Conservation (phyloP, 2,888 invertebrate species). For the Mechanitis mazaeus region DNA sequence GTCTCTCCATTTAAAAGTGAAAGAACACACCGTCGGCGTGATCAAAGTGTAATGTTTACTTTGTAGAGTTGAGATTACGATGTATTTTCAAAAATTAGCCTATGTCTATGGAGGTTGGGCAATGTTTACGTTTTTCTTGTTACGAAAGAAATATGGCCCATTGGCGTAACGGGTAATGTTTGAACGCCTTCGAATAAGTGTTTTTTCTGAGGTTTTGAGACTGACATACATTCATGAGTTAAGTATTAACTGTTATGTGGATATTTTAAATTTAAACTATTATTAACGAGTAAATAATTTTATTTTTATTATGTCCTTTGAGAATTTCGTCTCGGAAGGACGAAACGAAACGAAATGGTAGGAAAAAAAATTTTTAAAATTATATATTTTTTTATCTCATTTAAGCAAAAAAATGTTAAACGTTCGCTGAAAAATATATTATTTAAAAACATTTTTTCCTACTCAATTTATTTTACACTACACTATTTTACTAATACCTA, state of each 20-base stretch:
- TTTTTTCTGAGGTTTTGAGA: conserved; percentile 7
- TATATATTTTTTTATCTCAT: too few relatives aligned
- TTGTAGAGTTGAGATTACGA: conserved; percentile 56
- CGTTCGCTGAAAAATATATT: too few relatives aligned
- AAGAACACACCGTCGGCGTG: conserved; percentile 51
- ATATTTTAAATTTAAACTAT: too few relatives aligned
- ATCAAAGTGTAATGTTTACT: conserved; percentile 58
- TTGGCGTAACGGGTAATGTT: conserved; percentile 21
- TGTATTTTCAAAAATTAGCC: conserved; percentile 68
- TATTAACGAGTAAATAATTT: too few relatives aligned
- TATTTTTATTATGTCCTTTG: too few relatives aligned
- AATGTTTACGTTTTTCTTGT: conserved; percentile 55
- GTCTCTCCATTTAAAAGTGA: conserved; percentile 39
- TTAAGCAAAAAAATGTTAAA: too few relatives aligned
- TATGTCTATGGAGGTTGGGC: conserved; percentile 52
- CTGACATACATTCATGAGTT: conserved; percentile 3
- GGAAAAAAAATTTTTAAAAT: too few relatives aligned
- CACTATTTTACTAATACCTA: too few relatives aligned
- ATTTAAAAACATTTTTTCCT: too few relatives aligned
- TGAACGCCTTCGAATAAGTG: conserved; percentile 19
- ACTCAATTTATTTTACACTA: too few relatives aligned
- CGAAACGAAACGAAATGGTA: too few relatives aligned
- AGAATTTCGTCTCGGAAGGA: too few relatives aligned
- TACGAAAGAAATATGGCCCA: conserved; percentile 44
- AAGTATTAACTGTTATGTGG: background rate